Conservation (phyloP, 2,113 vertebrate species). For the Pipa parva region DNA sequence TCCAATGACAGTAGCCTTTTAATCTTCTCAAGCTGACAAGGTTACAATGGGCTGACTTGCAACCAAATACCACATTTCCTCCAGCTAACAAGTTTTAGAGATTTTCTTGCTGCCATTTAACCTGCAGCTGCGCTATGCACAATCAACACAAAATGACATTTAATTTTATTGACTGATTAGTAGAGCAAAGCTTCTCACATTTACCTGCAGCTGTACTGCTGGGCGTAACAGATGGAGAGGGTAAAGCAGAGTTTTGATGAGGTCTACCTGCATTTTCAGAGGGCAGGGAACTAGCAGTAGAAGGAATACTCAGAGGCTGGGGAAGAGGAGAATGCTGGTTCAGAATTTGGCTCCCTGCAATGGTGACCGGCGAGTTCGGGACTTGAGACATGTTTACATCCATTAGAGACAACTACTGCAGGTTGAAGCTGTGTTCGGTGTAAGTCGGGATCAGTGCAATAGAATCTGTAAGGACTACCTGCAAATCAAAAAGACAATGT, state of each 20-base stretch:
- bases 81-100: no score
- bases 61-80: no score
- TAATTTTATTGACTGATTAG: no score
- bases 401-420: conserved; percentile 61
- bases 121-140: no score
- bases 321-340: conserved; percentile 65
- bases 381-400: conserved; percentile 87
- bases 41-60: no score
- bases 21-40: no score
- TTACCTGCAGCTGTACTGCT: conserved; percentile 85
- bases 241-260: conserved; percentile 85
- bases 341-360: conserved; percentile 71
- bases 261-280: conserved; percentile 94
- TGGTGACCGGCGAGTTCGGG: conserved; percentile 70
- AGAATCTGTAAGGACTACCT: not conserved
- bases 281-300: conserved; percentile 76
- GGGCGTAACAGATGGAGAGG: conserved; percentile 84
- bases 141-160: no score
- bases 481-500: not conserved
- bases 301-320: conserved; percentile 86
- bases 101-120: no score
- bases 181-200: no score
- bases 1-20: no score
- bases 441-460: conserved; percentile 42
- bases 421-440: conserved; percentile 62